Conservation (phyloP, 2,888 invertebrate species). For the Chloroclysta siterata region DNA sequence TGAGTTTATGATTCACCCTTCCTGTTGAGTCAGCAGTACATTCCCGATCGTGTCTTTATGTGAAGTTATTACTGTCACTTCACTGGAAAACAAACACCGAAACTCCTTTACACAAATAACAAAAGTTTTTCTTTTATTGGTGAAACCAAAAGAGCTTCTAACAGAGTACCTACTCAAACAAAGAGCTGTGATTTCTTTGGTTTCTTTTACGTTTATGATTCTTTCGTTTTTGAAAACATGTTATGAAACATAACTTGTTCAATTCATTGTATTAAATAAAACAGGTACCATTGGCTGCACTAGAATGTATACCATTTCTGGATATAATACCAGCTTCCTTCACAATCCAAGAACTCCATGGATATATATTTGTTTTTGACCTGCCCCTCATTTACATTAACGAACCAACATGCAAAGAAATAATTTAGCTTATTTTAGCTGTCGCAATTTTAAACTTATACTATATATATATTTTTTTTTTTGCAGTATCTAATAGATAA, state of each 20-base stretch:
- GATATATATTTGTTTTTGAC: too few relatives aligned
- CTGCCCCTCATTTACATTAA: not conserved
- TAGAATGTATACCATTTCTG: too few relatives aligned
- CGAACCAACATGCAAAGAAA: not conserved
- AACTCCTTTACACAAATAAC: slow-evolving; percentile 18
- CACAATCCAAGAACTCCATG: not conserved
- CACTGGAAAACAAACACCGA: slow-evolving; percentile 28
- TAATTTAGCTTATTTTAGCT: too few relatives aligned
- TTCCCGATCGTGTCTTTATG: slow-evolving; percentile 33
- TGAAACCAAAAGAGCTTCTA: slow-evolving; percentile 5
- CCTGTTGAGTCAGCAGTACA: slow-evolving; percentile 40
- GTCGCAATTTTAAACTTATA: not conserved
- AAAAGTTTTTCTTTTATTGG: slow-evolving; percentile 23
- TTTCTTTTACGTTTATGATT: not conserved
- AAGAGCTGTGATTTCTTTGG: not conserved
- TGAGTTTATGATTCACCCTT: slow-evolving; percentile 35
- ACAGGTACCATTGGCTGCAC: too few relatives aligned
- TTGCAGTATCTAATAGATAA: slow-evolving; percentile 94
- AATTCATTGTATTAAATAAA: too few relatives aligned
- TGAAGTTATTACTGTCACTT: slow-evolving; percentile 27
- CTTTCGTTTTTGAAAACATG: not conserved
- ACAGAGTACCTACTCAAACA: slow-evolving; percentile 1
- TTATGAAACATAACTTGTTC: too few relatives aligned
- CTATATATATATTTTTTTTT: not conserved
- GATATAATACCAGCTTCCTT: not conserved